Base-by-base conservation (phyloP, 2,888 invertebrate genomes). In the Melanostoma mellinum region DNA sequence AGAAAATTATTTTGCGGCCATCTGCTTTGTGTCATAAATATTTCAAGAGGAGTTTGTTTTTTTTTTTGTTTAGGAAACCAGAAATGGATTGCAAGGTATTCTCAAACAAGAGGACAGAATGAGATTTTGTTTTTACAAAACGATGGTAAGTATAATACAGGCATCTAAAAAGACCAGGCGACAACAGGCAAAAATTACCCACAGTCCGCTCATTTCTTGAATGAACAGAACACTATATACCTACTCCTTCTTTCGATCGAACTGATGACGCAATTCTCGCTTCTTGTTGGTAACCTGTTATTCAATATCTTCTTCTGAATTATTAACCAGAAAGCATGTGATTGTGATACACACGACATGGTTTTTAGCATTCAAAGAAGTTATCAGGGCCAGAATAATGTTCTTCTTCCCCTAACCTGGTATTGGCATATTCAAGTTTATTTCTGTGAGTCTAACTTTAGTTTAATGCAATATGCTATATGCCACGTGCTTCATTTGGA, bases 401-500 rank as follows among this genome's bases (percentile, higher is more conserved):
- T 56, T 48, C 63, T 46, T 35, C 33, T 20, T 52, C 33, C 6
- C 38, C 3, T 52, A 61, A 9, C 42, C 60, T 53, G 52, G 4
- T 48, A 48, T 38, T 35, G 55, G 40, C 50, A 44, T 52, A 53
- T 36, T 33, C 36, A 35, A 44, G 56, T 77, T 71, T 63, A 71
- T 71, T 76, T 63, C n/a, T 42, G 48, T 40, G 40, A 55, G 63
- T 63, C 32, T 50, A 56, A 33, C 56, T 52, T 9, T 44, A 69
- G 10, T 50, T 33, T 53, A 50, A 60, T 60, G 52, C 58, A 65
- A 71, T 63, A 32, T 60, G 52, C 58, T 60, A 71, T 63, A 32
- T 46, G 33, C 72, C 74, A 74, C 61, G 74, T 73, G 79, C 68
- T 61, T 35, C 58, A 67, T 72, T 79, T 69, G 44, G 55, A 76